Base-by-base conservation (phyloP, 92 coral and sea anemone species). In the Parazoanthus atlanticus region DNA sequence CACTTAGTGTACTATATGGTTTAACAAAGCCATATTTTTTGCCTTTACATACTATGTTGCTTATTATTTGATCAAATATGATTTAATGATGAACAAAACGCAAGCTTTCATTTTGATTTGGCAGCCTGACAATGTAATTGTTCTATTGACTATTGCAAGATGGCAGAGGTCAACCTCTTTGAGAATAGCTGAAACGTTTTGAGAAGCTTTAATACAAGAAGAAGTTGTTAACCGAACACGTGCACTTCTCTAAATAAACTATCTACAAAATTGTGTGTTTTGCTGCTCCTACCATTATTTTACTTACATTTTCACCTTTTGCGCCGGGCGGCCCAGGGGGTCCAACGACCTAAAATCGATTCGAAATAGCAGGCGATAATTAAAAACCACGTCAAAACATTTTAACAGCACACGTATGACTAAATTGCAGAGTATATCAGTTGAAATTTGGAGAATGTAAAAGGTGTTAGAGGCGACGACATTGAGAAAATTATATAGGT, bases 291-390 rank as follows among this genome's bases (percentile, higher is more conserved):
- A 25, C 69, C 69, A 61, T 49, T 23, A 3, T 28, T 28, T 3
- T 79, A 79, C 76, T 82, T 82, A 82, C 86, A 40, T 30, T 25
- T 0, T 3, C 36, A 31, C 86, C 86, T 65, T 82, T 82, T 4
- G 10, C 32, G 1, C 86, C 86, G 3, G 32, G 25, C 46, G 76
- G 86, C 3, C 86, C 86, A 36, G 86, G 86, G 2, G 36, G 56
- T 25, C 86, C 86, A 34, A 82, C 56, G 49, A 82, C 86, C 86
- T 82, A 82, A 81, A n/a, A 29, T 41, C 43, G 46, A 17, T 47
- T 47, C 33, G 23, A 47, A 47, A 49, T 30, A 79, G 41, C 23
- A 79, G 4, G 26, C 54, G 5, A 17, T 29, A 79, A n/a, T 47
- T 79, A 47, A 30, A n/a, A 31, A 82, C 49, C 79, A 32, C 28